These are phyloP conservation scores for Apus apus DNA, from an alignment of 2,113 vertebrate genomes.

Conservation along the genomic window DNA sequence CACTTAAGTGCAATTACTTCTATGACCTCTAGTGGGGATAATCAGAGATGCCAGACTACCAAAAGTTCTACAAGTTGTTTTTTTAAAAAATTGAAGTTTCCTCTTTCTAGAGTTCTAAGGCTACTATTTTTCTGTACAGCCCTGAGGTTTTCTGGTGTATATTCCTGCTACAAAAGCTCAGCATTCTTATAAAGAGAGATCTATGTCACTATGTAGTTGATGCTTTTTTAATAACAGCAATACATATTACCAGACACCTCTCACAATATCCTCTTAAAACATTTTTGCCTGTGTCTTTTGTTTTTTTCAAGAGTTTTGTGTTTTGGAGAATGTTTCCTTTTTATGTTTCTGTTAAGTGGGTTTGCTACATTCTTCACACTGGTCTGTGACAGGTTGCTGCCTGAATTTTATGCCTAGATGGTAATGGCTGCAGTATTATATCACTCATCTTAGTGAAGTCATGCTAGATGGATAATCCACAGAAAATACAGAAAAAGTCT, in stretches of 20 bases:
- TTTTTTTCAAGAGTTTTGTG: neutral
- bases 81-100: neutral
- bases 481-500: neutral
- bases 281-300: neutral
- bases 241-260: neutral
- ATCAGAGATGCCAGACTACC: neutral
- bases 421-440: neutral
- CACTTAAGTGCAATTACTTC: neutral
- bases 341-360: neutral
- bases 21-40: conserved; percentile 42
- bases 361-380: neutral
- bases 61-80: neutral
- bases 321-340: neutral
- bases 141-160: neutral
- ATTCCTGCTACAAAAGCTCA: neutral
- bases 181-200: neutral
- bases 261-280: neutral
- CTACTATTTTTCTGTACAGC: neutral
- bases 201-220: neutral
- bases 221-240: neutral
- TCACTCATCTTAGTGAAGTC: neutral
- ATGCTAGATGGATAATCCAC: neutral
- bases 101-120: neutral
- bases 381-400: neutral
- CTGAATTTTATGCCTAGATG: neutral